Percentiles rank a stretch among this genome's conserved stretches.
phyloP scores from a whole-genome alignment of 1,140 invertebrate genomes.

The Anoplophora glabripennis region DNA sequence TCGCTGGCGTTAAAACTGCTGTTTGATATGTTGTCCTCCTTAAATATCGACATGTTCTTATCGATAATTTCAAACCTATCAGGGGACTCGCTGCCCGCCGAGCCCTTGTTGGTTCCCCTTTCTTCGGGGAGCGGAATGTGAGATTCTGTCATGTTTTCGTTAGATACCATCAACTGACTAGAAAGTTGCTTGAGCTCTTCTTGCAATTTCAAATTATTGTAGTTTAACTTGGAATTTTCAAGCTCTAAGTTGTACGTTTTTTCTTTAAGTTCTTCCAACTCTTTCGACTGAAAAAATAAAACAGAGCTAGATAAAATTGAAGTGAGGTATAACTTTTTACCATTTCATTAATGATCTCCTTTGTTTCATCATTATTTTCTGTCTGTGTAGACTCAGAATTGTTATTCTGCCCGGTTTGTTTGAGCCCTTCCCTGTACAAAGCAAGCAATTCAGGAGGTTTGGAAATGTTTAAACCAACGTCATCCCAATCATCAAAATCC shows the following conservation, averaged over 20 bases:
- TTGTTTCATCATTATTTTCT: constrained; percentile 48
- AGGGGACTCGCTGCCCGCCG: constrained; percentile 40
- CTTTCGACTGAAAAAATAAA: neutral
- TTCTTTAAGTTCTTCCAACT: neutral
- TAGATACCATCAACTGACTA: neutral
- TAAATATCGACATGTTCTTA: constrained; percentile 27
- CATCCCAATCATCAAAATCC: constrained; percentile 94
- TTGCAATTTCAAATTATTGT: neutral
- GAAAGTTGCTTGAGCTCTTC: constrained; percentile 6
- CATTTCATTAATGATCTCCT: constrained; percentile 48
- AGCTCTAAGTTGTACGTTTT: constrained; percentile 3
- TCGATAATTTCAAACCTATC: constrained; percentile 50
- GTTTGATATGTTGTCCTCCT: constrained; percentile 42
- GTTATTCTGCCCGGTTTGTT: constrained; percentile 50
- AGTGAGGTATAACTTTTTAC: constrained; percentile 27
- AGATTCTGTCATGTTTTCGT: neutral
- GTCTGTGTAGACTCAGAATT: constrained; percentile 49
- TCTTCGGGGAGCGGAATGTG: neutral
- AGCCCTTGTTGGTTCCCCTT: constrained; percentile 24
- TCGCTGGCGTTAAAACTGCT: constrained; percentile 43
- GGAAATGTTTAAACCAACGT: constrained; percentile 84
- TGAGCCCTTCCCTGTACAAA: constrained; percentile 71
- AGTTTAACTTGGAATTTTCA: neutral
- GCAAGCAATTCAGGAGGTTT: constrained; percentile 75
- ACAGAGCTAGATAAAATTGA: too few species aligned